A percentile compares a stretch with the other conserved stretches of the same genome.
These are phyloP conservation scores for Anoplolepis gracilipes DNA, from an alignment of 1,140 invertebrate genomes.

Conservation along the genomic window DNA sequence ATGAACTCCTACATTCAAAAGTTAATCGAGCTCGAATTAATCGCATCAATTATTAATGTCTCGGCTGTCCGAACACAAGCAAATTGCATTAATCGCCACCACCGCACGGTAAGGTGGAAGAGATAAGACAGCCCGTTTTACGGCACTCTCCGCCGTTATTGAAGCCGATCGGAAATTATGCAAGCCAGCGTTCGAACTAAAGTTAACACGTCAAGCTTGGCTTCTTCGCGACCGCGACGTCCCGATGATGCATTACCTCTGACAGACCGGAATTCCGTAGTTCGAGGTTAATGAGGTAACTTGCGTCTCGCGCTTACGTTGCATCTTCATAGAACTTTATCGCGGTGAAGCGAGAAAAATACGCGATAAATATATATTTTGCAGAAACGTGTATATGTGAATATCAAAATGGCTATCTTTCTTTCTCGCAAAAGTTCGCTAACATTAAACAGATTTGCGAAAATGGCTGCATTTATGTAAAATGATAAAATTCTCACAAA, in stretches of 20 bases:
- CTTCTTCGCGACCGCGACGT: slow-evolving; percentile 38
- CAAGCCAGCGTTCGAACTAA: slow-evolving; percentile 38
- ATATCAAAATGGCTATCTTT: background rate
- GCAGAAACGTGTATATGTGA: background rate
- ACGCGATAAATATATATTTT: background rate
- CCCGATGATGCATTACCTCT: slow-evolving; percentile 48
- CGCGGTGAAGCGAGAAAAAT: background rate
- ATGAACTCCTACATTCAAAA: slow-evolving; percentile 30
- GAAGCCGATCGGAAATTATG: slow-evolving; percentile 49
- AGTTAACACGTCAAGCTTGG: slow-evolving; percentile 50
- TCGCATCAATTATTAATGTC: slow-evolving; percentile 67
- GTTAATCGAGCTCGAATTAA: slow-evolving; percentile 54
- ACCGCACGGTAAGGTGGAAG: slow-evolving; percentile 21
- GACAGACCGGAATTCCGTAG: slow-evolving; percentile 50
- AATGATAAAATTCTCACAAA: no score
- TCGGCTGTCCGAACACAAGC: slow-evolving; percentile 38
- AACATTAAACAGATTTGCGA: no score
- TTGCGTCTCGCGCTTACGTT: slow-evolving; percentile 1
- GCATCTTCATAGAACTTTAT: slow-evolving; percentile 2
- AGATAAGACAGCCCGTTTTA: slow-evolving; percentile 23
- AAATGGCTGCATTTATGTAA: no score
- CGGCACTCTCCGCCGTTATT: background rate
- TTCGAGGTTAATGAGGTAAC: slow-evolving; percentile 54
- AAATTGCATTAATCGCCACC: slow-evolving; percentile 50
- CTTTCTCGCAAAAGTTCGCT: background rate